Conservation (phyloP, 2,797 vertebrate species). For the Antrozous pallidus region DNA sequence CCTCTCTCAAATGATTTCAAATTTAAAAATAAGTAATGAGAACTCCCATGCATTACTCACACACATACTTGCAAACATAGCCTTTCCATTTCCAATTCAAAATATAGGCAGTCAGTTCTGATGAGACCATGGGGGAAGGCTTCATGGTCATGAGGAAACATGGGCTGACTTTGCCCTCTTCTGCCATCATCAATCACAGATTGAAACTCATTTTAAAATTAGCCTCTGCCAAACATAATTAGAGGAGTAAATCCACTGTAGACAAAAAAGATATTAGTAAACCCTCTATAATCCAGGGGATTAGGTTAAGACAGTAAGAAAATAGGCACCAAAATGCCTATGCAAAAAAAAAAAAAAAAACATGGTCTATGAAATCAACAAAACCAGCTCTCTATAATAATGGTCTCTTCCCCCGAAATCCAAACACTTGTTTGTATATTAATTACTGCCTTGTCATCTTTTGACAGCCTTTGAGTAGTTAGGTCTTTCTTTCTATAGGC, state of each 20-base stretch:
- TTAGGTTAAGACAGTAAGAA: not conserved
- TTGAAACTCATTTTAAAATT: constrained; percentile 25
- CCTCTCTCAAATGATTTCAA: constrained; percentile 39
- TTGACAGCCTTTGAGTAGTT: not conserved
- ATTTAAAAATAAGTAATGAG: constrained; percentile 35
- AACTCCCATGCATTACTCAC: not conserved
- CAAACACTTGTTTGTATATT: not conserved
- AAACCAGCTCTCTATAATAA: not conserved
- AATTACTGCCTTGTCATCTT: not conserved
- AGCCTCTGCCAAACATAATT: not conserved
- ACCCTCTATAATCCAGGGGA: not conserved
- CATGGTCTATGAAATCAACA: not conserved
- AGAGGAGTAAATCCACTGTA: not conserved
- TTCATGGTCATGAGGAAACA: not conserved
- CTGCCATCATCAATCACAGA: not conserved
- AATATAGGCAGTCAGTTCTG: not conserved
- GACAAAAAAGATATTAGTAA: not conserved
- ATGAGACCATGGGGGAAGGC: not conserved
- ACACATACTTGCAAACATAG: not conserved
- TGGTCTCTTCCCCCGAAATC: not conserved
- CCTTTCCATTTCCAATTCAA: constrained; percentile 42
- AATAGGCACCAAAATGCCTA: not conserved
- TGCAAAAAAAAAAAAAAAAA: not conserved
- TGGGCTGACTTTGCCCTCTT: not conserved
- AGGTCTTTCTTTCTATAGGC: not conserved